Percentiles rank a stretch among this genome's conserved stretches.
Conservation (phyloP, 2,113 vertebrate species). For the Rhodinocichla rosea region DNA sequence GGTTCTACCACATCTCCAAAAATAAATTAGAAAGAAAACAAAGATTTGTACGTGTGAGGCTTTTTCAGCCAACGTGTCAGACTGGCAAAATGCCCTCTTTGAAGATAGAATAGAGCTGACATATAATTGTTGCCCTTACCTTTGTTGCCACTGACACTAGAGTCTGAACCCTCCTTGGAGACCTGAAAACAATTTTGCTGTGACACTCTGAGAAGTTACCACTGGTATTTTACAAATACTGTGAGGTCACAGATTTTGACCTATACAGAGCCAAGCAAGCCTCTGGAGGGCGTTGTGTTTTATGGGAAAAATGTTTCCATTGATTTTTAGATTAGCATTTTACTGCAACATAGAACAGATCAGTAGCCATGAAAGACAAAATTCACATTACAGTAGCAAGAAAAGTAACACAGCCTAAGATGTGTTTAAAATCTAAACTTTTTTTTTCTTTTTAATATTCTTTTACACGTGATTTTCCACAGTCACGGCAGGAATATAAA, state of each 20-base stretch:
- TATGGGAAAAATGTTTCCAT: slow-evolving; percentile 53
- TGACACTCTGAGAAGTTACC: slow-evolving; percentile 69
- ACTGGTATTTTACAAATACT: slow-evolving; percentile 67
- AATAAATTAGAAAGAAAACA: slow-evolving; percentile 67
- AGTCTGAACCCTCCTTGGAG: slow-evolving; percentile 70
- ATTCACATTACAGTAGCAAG: not conserved
- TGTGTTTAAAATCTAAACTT: not conserved
- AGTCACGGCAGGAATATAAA: not conserved
- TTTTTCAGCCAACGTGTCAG: slow-evolving; percentile 44
- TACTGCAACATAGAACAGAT: slow-evolving; percentile 6
- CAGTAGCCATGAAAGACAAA: slow-evolving; percentile 3
- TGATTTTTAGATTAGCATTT: slow-evolving; percentile 68
- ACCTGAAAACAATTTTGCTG: slow-evolving; percentile 75
- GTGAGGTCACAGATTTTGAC: slow-evolving; percentile 63
- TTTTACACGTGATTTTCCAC: not conserved
- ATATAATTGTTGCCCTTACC: slow-evolving; percentile 70
- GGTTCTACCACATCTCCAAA: slow-evolving; percentile 26
- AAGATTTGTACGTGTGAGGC: not conserved
- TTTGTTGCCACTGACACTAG: slow-evolving; percentile 68
- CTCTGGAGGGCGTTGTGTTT: slow-evolving; percentile 49
- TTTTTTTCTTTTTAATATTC: not conserved
- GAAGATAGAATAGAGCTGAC: slow-evolving; percentile 64
- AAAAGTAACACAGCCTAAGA: not conserved
- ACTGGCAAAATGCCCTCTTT: slow-evolving; percentile 60
- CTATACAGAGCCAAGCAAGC: slow-evolving; percentile 26